These are phyloP conservation scores for Trichomycterus rosablanca DNA, from an alignment of 2,113 vertebrate genomes.

Conservation along the genomic window DNA sequence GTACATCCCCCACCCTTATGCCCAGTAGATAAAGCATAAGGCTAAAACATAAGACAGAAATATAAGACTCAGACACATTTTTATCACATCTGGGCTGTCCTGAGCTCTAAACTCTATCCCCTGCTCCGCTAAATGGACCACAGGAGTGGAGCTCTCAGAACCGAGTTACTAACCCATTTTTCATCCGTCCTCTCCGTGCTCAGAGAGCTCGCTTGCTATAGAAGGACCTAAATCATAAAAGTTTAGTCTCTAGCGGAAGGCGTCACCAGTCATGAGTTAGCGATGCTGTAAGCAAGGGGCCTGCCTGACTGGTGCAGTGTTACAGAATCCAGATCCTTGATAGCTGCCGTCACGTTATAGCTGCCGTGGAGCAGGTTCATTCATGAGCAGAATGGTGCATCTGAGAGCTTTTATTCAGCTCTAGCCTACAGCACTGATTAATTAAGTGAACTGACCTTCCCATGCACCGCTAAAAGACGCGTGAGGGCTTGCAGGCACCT, in stretches of 20 bases:
- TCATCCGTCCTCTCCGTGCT: conserved; percentile 30
- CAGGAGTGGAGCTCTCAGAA: conserved; percentile 28
- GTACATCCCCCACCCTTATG: neutral
- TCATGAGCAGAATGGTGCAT: conserved; percentile 13
- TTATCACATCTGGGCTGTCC: conserved; percentile 25
- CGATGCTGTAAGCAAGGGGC: conserved; percentile 8
- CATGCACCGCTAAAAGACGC: conserved; percentile 29
- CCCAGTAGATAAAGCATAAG: neutral
- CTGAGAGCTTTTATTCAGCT: conserved; percentile 18
- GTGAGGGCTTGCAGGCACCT: conserved; percentile 21
- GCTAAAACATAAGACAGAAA: neutral
- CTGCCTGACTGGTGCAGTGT: conserved; percentile 14
- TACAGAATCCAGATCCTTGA: neutral
- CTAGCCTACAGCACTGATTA: conserved; percentile 23
- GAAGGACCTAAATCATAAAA: conserved; percentile 37
- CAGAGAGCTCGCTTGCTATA: conserved; percentile 10
- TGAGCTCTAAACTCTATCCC: conserved; percentile 14
- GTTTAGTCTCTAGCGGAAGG: conserved; percentile 28
- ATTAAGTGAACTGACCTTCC: conserved; percentile 42
- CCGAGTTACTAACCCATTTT: conserved; percentile 33
- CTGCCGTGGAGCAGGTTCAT: conserved; percentile 4
- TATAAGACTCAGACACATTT: conserved; percentile 29
- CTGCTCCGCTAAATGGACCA: conserved; percentile 12
- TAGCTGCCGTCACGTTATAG: neutral
- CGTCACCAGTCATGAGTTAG: conserved; percentile 21